Base-by-base conservation (phyloP, 2,797 vertebrate species). In the Tadarida brasiliensis region DNA sequence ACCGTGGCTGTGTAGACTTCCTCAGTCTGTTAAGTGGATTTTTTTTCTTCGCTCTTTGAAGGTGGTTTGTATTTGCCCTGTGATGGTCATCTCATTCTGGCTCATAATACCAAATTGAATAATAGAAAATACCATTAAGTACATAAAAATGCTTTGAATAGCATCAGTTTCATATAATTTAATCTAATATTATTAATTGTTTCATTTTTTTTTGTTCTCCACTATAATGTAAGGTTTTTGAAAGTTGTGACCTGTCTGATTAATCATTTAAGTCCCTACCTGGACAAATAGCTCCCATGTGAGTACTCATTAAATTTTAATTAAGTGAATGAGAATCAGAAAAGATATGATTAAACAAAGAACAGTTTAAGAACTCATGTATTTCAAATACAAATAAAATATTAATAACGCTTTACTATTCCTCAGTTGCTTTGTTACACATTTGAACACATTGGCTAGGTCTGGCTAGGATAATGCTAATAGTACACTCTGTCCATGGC, bases 271-370 rank as follows among this genome's bases (percentile, higher is more conserved):
- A 84, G 7, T 0, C 2, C 16, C 7, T 81, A 19, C 3, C 19
- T 85, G n/a, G n/a, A 81, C 12, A 88, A 65, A 78, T 3, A 71
- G 12, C 24, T 96, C 30, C 57, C 44, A 35, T 28, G 57, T 44
- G 16, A 92, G 12, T 70, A 61, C 0, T 24, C 59, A 70, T 88
- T 49, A 88, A 16, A 73, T 51, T 24, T 88, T 68, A 65, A 35
- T 17, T 85, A 77, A 71, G 28, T 77, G 17, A 92, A 73, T 71
- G 39, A 91, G 35, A 95, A 82, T 92, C 22, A 92, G 81, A 78
- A 86, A 94, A 59, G 9, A 30, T 56, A 70, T 44, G 56, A 57
- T 73, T 70, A 54, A 26, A 67, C 2, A 54, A 56, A 74, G 14
- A 77, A 33, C 0, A 44, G 30, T 47, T 39, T 94, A 70, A 44